phyloP scores from a whole-genome alignment of 2,797 vertebrate species.

The Rhinatrema bivittatum region DNA sequence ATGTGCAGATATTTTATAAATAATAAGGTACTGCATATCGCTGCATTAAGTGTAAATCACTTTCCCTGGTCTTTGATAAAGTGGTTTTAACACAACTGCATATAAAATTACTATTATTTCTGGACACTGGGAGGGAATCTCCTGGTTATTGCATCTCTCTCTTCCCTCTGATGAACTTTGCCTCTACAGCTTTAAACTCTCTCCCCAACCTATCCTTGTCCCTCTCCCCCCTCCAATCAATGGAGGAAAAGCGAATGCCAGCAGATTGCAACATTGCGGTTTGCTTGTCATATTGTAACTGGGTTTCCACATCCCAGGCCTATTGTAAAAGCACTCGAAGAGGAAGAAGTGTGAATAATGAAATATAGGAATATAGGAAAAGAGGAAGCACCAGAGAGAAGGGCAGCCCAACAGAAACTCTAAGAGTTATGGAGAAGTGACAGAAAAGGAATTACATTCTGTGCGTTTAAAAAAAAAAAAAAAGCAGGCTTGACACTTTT shows the following conservation, averaged over 20 bases:
- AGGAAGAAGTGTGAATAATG: slow-evolving; percentile 89
- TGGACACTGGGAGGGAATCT: too few relatives aligned
- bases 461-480: slow-evolving; percentile 16
- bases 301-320: slow-evolving; percentile 74
- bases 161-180: neutral
- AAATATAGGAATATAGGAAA: slow-evolving; percentile 93
- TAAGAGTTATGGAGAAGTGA: slow-evolving; percentile 96
- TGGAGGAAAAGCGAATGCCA: slow-evolving; percentile 8
- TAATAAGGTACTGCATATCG: too few relatives aligned
- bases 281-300: slow-evolving; percentile 66
- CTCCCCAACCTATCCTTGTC: neutral
- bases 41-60: too few relatives aligned
- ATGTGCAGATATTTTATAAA: too few relatives aligned
- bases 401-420: slow-evolving; percentile 79
- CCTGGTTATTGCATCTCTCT: too few relatives aligned
- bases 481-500: neutral
- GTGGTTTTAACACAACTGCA: too few relatives aligned
- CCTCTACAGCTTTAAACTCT: neutral
- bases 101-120: too few relatives aligned
- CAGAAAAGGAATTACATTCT: slow-evolving; percentile 84
- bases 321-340: slow-evolving; percentile 64
- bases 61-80: too few relatives aligned
- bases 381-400: slow-evolving; percentile 81
- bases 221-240: slow-evolving; percentile 3
- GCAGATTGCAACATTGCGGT: slow-evolving; percentile 51